phyloP scores from a whole-genome alignment of 2,888 invertebrate species.

The Drosophila ustulata region DNA sequence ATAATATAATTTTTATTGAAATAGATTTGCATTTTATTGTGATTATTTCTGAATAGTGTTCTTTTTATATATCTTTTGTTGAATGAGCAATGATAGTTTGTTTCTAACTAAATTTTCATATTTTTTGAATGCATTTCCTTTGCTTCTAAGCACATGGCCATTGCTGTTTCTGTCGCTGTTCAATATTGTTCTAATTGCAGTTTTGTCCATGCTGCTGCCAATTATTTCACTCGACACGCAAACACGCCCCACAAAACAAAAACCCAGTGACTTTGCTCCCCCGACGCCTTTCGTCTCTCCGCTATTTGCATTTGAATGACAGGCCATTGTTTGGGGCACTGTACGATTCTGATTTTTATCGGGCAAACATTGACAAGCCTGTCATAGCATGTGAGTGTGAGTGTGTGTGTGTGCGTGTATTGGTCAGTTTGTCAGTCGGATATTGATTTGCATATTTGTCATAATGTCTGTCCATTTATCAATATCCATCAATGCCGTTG shows the following conservation, averaged over 20 bases:
- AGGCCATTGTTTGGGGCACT: constrained; percentile 53
- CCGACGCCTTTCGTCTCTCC: background rate
- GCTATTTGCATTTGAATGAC: constrained; percentile 35
- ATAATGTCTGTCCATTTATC: constrained; percentile 63
- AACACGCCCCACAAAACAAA: constrained; percentile 3
- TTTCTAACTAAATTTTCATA: background rate
- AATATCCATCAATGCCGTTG: constrained; percentile 68
- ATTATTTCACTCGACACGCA: constrained; percentile 46
- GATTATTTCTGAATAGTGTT: background rate
- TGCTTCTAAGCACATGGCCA: constrained; percentile 16
- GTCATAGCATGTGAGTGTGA: constrained; percentile 10
- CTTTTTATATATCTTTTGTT: too few relatives aligned
- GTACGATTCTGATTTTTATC: constrained; percentile 66
- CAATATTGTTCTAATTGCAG: constrained; percentile 56
- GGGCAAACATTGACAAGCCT: constrained; percentile 53
- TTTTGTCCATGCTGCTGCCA: constrained; percentile 62
- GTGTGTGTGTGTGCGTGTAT: constrained; percentile 7
- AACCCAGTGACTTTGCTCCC: background rate
- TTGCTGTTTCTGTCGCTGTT: constrained; percentile 26
- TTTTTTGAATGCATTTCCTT: background rate
- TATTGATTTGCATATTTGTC: constrained; percentile 56
- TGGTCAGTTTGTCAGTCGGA: constrained; percentile 47
- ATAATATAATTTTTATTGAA: background rate
- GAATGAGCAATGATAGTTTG: too few relatives aligned
- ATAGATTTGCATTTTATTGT: background rate